Evolutionary conservation across 2,797 vertebrate species (phyloP).

Genomic region (Lates japonicus): DNA sequence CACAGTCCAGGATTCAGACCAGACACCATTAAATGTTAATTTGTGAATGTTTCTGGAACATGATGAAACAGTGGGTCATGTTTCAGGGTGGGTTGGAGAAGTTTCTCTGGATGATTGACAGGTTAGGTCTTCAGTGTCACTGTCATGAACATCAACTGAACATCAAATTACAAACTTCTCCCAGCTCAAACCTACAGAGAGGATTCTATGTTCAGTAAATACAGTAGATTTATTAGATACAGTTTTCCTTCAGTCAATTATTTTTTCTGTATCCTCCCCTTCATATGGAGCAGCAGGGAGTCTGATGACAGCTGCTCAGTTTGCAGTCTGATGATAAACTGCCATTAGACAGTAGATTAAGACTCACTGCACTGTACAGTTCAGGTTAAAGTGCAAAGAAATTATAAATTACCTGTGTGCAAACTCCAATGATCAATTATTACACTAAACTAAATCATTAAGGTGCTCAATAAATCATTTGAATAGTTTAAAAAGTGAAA

Average conservation of each 20-base stretch:
- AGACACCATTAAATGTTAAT: neutral
- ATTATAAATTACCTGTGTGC: neutral
- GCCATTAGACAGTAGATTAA: neutral
- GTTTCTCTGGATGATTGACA: neutral
- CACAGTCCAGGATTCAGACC: neutral
- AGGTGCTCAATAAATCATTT: neutral
- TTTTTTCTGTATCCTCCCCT: neutral
- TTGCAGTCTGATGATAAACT: conserved; percentile 6
- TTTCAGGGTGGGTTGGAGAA: neutral
- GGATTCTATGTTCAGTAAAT: neutral
- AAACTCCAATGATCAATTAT: neutral
- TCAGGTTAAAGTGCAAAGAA: neutral
- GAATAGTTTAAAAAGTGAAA: conserved; percentile 11
- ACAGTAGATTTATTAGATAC: neutral
- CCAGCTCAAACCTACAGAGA: neutral
- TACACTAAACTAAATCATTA: neutral
- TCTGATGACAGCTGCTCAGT: conserved; percentile 3
- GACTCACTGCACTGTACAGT: neutral
- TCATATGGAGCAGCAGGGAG: conserved; percentile 1
- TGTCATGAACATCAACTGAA: neutral
- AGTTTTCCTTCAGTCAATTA: neutral
- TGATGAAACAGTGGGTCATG: conserved; percentile 3
- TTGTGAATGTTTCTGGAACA: neutral
- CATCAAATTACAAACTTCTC: neutral
- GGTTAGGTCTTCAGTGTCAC: neutral